Evolutionary conservation across 2,797 vertebrate species (phyloP), one percentile per base, ranked within the genome.

Genomic region (Sebastes baramenuke): DNA sequence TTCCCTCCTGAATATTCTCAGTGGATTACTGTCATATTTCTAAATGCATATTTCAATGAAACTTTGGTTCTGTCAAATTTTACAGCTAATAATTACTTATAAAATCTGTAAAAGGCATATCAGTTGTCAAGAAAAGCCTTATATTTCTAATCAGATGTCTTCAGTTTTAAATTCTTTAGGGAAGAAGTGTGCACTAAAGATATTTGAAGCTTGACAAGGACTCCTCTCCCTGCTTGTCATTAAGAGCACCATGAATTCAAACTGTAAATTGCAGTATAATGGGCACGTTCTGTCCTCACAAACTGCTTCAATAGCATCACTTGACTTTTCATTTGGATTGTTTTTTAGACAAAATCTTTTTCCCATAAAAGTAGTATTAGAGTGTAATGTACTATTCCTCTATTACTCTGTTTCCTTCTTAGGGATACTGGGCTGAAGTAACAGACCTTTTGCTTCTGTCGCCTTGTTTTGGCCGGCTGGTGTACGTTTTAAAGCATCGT

Each of bases 71-170:
- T 55, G 55, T 46, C 20, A 20, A 4, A 14, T 46, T 60, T 65
- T 25, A 68, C 16, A 71, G 24, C 46, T 67, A 5, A 69, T 22
- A 59, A 9, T 25, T 60, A 24, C 29, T 4, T 58, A 8, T 12
- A 36, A 56, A 38, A 14, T 16, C 11, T 58, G 2, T 32, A 64
- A 66, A 1, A 27, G 29, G 30, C 22, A 4, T 5, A 65, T 67
- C 49, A 55, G 16, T 42, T 42, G 34, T 79, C 12, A 60, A 24
- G 27, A 30, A 6, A 64, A 18, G 14, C 8, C 56, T 16, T 72
- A 11, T 6, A 42, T 76, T 56, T 77, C 71, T 66, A 77, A 77
- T 72, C 27, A 60, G 36, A 29, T 7, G 29, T 69, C 52, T 70
- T 22, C 20, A 70, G 52, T 32, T 64, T 8, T 36, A 22, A 56